A percentile compares a stretch with the other conserved stretches of the same genome.
phyloP scores from a whole-genome alignment of 2,797 vertebrate genomes.

The Iguana delicatissima region DNA sequence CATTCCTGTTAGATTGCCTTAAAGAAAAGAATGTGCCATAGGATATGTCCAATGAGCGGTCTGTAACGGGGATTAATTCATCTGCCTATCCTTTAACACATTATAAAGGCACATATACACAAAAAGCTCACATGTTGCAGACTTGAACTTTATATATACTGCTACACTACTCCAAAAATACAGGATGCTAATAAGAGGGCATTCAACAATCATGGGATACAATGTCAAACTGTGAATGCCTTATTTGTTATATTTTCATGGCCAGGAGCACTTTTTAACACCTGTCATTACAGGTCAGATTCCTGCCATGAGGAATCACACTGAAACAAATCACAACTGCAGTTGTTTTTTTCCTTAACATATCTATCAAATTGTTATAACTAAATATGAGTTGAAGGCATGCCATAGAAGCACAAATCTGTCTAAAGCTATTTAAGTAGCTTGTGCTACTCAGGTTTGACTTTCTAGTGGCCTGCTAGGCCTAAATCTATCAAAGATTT shows the following conservation, averaged over 20 bases:
- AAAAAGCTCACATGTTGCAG: slow-evolving; percentile 4
- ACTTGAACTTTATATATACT: slow-evolving; percentile 18
- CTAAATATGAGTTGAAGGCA: slow-evolving; percentile 75
- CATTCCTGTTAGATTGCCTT: neutral
- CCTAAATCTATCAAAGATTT: slow-evolving; percentile 29
- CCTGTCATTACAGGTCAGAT: slow-evolving; percentile 65
- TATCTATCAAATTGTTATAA: slow-evolving; percentile 69
- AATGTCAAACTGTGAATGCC: slow-evolving; percentile 48
- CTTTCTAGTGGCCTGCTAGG: slow-evolving; percentile 31
- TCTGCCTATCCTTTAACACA: neutral
- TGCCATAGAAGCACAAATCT: slow-evolving; percentile 66
- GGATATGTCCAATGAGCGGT: neutral
- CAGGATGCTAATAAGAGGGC: slow-evolving; percentile 27
- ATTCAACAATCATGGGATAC: slow-evolving; percentile 4
- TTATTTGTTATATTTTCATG: slow-evolving; percentile 56
- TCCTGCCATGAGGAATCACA: slow-evolving; percentile 62
- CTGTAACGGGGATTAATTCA: neutral
- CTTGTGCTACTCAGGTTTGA: slow-evolving; percentile 27
- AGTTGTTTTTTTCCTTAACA: slow-evolving; percentile 27
- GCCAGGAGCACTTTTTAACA: slow-evolving; percentile 68
- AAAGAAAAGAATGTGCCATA: neutral
- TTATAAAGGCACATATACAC: neutral
- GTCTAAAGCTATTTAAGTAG: slow-evolving; percentile 67
- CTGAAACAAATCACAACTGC: slow-evolving; percentile 59
- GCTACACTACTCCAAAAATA: slow-evolving; percentile 28